These are phyloP conservation scores for Oxyruncus cristatus DNA, from an alignment of 2,113 vertebrate species.

Conservation along the genomic window DNA sequence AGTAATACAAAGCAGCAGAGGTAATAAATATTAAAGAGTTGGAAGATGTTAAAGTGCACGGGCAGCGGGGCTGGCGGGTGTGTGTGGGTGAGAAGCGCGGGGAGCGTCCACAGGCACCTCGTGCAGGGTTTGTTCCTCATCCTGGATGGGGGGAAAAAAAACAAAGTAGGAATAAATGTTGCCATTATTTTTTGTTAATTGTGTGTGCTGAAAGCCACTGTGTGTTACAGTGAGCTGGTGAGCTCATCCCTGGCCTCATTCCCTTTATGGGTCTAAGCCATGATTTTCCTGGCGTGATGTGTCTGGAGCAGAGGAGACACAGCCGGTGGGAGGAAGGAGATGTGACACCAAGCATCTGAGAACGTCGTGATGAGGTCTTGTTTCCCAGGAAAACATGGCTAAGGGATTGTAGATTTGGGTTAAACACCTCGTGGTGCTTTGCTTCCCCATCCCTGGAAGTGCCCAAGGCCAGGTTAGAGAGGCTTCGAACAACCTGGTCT, in stretches of 20 bases:
- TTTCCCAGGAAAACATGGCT: not conserved
- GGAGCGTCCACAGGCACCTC: not conserved
- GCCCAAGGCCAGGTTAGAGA: not conserved
- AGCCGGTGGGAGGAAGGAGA: not conserved
- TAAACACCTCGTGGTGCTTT: not conserved
- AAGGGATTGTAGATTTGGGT: not conserved
- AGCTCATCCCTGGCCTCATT: not conserved
- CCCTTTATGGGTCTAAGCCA: not conserved
- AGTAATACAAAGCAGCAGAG: conserved; percentile 44
- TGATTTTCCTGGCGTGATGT: not conserved
- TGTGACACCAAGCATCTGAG: not conserved
- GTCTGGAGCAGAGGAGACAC: not conserved
- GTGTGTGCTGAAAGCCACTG: not conserved
- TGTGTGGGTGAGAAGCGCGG: not conserved
- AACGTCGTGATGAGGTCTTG: not conserved
- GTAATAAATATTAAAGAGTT: conserved; percentile 65
- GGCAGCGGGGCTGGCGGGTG: not conserved
- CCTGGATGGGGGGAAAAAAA: not conserved
- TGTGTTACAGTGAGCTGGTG: rapidly evolving
- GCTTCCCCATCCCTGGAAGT: not conserved
- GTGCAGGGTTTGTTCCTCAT: not conserved
- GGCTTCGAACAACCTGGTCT: not conserved
- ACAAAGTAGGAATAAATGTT: not conserved
- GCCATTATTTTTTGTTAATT: not conserved
- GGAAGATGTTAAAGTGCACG: conserved; percentile 9